Base-by-base conservation (phyloP, 2,113 vertebrate genomes). In the Elaphurus davidianus region DNA sequence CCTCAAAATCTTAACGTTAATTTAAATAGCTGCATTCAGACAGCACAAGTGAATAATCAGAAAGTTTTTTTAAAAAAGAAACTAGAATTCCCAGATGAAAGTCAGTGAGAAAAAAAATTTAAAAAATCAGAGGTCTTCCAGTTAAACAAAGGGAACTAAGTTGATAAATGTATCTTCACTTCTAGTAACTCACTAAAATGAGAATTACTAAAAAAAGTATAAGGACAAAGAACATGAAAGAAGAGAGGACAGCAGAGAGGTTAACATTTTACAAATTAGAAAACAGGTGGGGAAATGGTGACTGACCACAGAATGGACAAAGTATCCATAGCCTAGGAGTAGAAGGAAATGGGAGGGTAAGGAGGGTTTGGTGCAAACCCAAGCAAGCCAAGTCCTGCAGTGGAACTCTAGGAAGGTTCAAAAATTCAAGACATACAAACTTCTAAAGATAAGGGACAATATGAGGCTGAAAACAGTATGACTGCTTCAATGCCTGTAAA, bases 151-250 rank as follows among this genome's bases (percentile, higher is more conserved):
- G 27, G 84, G 27, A 97, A 90, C 30, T n/a, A 87, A 64, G 27
- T 40, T 92, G 5, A 85, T 17, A 89, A 13, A 59, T 85, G 81
- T 91, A 90, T 60, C 36, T 40, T 59, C 10, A 83, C 7, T 67
- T 59, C 47, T 76, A 74, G 55, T 83, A 97, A 40, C 0, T 30
- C 11, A 17, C 14, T 90, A 94, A 90, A 64, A 62, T 79, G 15
- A 78, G 33, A 91, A 36, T 92, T 54, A n/a, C 57, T 36, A 79
- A 91, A 91, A 92, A 92, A 76, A 28, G 55, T 33, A 25, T 45
- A 62, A 91, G 87, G 52, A 91, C 57, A 91, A 89, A 88, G 83
- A 91, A 83, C 95, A 83, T 27, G 36, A 88, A 76, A 90, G 54
- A 83, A 85, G 28, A 90, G 12, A 67, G 16, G 59, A 60, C 45